These are phyloP conservation scores for Dryobotodes eremita DNA, from an alignment of 2,888 invertebrate species.

Conservation along the genomic window DNA sequence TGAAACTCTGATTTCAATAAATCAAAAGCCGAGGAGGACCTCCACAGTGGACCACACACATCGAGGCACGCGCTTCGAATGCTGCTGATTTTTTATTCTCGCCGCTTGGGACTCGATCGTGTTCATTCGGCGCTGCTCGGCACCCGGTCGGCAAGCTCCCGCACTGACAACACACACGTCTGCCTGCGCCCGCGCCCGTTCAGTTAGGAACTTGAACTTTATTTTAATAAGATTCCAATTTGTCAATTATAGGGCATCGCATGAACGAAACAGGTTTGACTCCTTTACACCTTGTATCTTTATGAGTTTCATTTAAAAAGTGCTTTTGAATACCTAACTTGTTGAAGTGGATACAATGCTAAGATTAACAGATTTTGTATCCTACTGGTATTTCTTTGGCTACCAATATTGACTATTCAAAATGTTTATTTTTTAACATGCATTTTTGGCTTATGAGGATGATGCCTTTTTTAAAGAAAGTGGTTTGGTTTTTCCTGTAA, in stretches of 20 bases:
- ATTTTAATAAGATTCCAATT: constrained; percentile 93
- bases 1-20: constrained; percentile 88
- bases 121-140: constrained; percentile 85
- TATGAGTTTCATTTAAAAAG: constrained; percentile 80
- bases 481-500: neutral
- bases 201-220: constrained; percentile 90
- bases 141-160: constrained; percentile 83
- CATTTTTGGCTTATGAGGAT: too few species aligned
- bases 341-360: constrained; percentile 65
- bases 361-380: constrained; percentile 29
- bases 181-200: constrained; percentile 81
- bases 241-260: constrained; percentile 92
- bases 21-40: constrained; percentile 88
- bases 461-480: neutral
- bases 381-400: constrained; percentile 4
- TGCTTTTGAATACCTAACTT: constrained; percentile 75
- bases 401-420: constrained; percentile 3
- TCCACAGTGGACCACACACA: constrained; percentile 93
- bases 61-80: constrained; percentile 94
- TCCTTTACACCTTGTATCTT: constrained; percentile 87
- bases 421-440: neutral
- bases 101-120: constrained; percentile 82
- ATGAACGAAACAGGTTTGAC: constrained; percentile 88
- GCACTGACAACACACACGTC: constrained; percentile 81
- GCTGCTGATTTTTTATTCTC: constrained; percentile 88